phyloP scores from a whole-genome alignment of 1,140 invertebrate species.

The Metopolophium dirhodum region DNA sequence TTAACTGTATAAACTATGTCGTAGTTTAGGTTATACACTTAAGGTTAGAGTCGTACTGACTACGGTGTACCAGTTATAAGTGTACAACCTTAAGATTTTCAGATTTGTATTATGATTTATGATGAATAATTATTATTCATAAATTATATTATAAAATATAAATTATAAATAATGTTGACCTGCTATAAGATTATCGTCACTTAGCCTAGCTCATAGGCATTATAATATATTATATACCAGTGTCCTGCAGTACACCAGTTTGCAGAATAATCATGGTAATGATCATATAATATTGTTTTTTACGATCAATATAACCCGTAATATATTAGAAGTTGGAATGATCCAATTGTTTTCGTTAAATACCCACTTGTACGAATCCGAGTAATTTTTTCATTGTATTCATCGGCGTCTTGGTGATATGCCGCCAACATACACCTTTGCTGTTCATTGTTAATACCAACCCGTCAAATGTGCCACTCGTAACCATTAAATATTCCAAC shows the following conservation, averaged over 20 bases:
- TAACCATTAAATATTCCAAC: background rate
- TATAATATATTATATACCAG: too few relatives aligned
- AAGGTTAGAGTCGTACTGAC: too few relatives aligned
- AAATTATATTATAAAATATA: too few relatives aligned
- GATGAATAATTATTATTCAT: too few relatives aligned
- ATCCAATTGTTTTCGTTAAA: background rate
- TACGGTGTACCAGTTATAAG: too few relatives aligned
- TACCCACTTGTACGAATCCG: conserved; percentile 29
- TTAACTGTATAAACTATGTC: too few relatives aligned
- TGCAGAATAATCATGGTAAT: background rate
- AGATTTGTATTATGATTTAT: too few relatives aligned
- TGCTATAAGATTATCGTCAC: too few relatives aligned
- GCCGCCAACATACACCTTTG: conserved; percentile 15
- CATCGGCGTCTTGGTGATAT: conserved; percentile 41
- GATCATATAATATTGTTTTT: background rate
- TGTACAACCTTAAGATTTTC: too few relatives aligned
- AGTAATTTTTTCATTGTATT: conserved; percentile 10
- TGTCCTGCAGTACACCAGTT: background rate
- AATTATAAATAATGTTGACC: too few relatives aligned
- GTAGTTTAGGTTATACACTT: too few relatives aligned
- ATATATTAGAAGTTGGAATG: background rate
- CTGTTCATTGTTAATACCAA: conserved; percentile 10
- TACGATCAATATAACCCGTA: background rate
- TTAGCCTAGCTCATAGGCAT: too few relatives aligned
- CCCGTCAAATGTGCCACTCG: conserved; percentile 23